Percentiles rank a stretch among this genome's conserved stretches.
These are phyloP conservation scores for Macroglossus sobrinus DNA, from an alignment of 2,113 vertebrate species.

Conservation along the genomic window DNA sequence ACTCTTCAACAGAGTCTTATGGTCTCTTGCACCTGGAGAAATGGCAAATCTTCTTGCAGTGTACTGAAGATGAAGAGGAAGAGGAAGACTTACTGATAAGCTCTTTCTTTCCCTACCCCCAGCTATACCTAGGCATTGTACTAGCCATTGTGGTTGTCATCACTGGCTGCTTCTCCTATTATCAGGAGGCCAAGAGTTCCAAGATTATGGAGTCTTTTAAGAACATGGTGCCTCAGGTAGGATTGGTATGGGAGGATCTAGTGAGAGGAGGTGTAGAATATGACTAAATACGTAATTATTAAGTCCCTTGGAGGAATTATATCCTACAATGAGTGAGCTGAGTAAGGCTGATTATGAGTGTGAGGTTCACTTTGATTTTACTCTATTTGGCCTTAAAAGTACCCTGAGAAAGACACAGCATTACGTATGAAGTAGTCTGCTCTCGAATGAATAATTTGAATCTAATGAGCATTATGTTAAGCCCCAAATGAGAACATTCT, in stretches of 20 bases:
- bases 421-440: not conserved
- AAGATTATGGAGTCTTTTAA: conserved; percentile 81
- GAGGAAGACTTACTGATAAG: not conserved
- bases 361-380: not conserved
- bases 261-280: not conserved
- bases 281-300: not conserved
- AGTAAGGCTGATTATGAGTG: not conserved
- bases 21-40: not conserved
- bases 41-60: not conserved
- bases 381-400: not conserved
- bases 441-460: not conserved
- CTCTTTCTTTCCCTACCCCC: not conserved
- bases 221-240: conserved; percentile 78
- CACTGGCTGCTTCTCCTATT: conserved; percentile 80
- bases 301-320: not conserved
- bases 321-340: not conserved
- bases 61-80: not conserved
- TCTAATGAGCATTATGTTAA: not conserved
- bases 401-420: not conserved
- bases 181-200: conserved; percentile 79
- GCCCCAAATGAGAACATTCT: not conserved
- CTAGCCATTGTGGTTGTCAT: conserved; percentile 59
- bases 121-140: conserved; percentile 76
- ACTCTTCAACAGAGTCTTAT: not conserved
- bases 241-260: not conserved